Percentiles rank a stretch among this genome's conserved stretches.
These are phyloP conservation scores for Oikopleura dioica DNA, from an alignment of 23 tunicate species.

Conservation along the genomic window DNA sequence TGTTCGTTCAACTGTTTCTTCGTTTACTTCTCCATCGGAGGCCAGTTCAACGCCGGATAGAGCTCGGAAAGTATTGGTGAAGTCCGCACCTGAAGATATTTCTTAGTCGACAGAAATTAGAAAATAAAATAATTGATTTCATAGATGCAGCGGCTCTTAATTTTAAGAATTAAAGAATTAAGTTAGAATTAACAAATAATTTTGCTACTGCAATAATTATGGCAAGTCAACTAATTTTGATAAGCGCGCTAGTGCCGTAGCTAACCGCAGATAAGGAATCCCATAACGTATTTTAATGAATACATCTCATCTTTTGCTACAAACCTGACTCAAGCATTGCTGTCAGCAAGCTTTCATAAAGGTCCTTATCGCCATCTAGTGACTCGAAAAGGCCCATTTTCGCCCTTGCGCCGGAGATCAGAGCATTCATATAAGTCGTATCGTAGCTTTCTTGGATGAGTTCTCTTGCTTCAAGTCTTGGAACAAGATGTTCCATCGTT, in stretches of 20 bases:
- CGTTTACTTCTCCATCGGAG: background rate
- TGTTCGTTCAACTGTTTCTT: conserved; percentile 11
- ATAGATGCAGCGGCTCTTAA: no score
- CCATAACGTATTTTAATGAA: no score
- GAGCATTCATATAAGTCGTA: conserved; percentile 13
- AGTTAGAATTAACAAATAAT: no score
- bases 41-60: conserved; percentile 23
- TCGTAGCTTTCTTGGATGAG: conserved; percentile 22
- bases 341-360: conserved; percentile 21
- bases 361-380: conserved; percentile 18
- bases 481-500: conserved; percentile 27
- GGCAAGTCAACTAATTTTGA: no score
- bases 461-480: conserved; percentile 23
- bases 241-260: no score
- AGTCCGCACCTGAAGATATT: conserved; percentile 34
- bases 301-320: no score
- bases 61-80: conserved; percentile 46
- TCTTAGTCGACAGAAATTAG: background rate
- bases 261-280: no score
- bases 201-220: no score
- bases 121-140: no score
- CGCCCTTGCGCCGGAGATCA: conserved; percentile 24
- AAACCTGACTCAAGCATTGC: conserved; percentile 26
- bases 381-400: conserved; percentile 34
- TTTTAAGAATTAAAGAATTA: no score